Evolutionary conservation across 1,140 invertebrate genomes (phyloP).

Genomic region (Neodiprion virginianus): DNA sequence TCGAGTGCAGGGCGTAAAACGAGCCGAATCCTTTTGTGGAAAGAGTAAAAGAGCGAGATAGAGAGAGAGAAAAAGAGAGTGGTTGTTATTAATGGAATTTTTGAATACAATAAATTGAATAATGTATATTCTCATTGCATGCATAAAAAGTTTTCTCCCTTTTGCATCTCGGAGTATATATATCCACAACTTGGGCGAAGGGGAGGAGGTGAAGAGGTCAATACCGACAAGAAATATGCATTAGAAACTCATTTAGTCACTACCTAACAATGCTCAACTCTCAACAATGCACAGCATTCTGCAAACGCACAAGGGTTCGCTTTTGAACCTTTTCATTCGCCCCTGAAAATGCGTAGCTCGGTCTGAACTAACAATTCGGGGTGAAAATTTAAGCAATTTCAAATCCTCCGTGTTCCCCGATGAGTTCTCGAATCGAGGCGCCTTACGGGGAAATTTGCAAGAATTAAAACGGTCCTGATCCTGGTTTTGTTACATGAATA

Average conservation of each 20-base stretch:
- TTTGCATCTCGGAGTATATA: neutral
- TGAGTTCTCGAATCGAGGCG: neutral
- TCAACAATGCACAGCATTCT: neutral
- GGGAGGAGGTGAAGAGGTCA: neutral
- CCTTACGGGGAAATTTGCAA: neutral
- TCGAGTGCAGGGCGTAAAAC: neutral
- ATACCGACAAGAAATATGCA: slow-evolving; percentile 10
- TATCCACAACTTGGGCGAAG: neutral
- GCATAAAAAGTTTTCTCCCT: slow-evolving; percentile 8
- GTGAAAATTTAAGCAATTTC: slow-evolving; percentile 17
- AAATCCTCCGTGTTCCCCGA: neutral
- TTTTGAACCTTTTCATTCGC: neutral
- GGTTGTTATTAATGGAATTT: slow-evolving; percentile 12
- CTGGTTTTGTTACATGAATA: no score
- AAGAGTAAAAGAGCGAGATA: neutral
- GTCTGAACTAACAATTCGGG: slow-evolving; percentile 16
- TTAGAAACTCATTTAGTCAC: slow-evolving; percentile 18
- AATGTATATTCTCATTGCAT: slow-evolving; percentile 10
- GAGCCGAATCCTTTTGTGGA: neutral
- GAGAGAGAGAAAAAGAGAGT: neutral
- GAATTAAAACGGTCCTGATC: no score
- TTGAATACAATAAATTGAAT: slow-evolving; percentile 11
- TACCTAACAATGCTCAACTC: slow-evolving; percentile 6
- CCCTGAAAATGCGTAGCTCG: neutral
- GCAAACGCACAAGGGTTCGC: neutral